phyloP scores from a whole-genome alignment of 2,113 vertebrate species.

The Serinus canaria region DNA sequence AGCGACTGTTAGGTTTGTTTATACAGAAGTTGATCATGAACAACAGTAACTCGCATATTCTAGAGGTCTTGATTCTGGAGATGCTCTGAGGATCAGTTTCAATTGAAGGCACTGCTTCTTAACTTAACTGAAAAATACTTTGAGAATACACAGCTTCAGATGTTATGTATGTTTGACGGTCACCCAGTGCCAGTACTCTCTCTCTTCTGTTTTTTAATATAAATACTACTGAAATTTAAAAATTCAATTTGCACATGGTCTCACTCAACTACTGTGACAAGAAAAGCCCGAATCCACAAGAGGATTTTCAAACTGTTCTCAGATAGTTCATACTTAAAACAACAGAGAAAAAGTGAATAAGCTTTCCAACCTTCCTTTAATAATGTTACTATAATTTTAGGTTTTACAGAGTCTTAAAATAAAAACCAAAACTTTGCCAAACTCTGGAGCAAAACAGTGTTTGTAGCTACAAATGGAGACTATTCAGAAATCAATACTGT shows the following conservation, averaged over 20 bases:
- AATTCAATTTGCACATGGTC: not conserved
- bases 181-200: not conserved
- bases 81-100: not conserved
- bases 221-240: not conserved
- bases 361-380: not conserved
- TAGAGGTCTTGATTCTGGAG: not conserved
- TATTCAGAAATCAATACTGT: not conserved
- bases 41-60: not conserved
- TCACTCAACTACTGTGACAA: not conserved
- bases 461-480: not conserved
- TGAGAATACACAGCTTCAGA: not conserved
- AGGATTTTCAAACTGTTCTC: not conserved
- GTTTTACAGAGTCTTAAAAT: not conserved
- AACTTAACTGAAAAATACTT: not conserved
- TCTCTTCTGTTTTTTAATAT: not conserved
- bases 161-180: fast-evolving
- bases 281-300: not conserved
- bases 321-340: not conserved
- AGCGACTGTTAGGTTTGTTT: not conserved
- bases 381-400: not conserved
- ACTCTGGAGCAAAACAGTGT: not conserved
- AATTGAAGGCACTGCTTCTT: not conserved
- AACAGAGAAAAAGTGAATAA: not conserved
- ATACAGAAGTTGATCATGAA: not conserved
- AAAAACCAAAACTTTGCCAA: not conserved